Evolutionary conservation across 2,888 invertebrate species (phyloP), one percentile per base, ranked within the genome.

Genomic region (Cephalotes varians): DNA sequence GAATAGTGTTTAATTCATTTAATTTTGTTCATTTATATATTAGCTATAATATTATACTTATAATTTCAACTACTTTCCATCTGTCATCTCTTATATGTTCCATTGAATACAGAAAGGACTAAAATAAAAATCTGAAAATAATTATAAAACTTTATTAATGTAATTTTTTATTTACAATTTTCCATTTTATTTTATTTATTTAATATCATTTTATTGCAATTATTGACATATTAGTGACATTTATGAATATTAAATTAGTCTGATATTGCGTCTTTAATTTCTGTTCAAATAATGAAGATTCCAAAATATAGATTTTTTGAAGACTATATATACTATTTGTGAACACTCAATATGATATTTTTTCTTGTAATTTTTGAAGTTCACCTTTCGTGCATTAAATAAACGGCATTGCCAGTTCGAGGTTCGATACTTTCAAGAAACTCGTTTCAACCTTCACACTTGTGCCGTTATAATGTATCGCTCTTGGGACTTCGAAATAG

Each of bases 391-490:
- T 40, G 25, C 6, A 72, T 62, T 37, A 51, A 37, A 37, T 21
- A 37, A 51, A 65, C 5, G 10, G n/a, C n/a, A 40, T 37, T 6
- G 0, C 1, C 28, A 31, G 6, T 47, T 74, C 1, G 47, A 34
- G 6, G 15, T 60, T 58, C n/a, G 62, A 47, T 62, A 60, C 40
- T 28, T 44, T 62, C 21, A 31, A 18, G 31, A 5, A 62, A 47
- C 31, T 60, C 18, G 21, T 44, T 74, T 72, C 40, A 28, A 58
- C 28, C 25, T 62, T 74, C 65, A 25, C 25, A 37, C 18, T 76
- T 49, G 49, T 65, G 49, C 76, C 76, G 76, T 76, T 76, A 76
- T 65, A 74, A 60, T 60, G 21, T 74, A 65, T 51, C 40, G 12
- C 15, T 62, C 12, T 49, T 51, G 1, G 34, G 12, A 74, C 34